Base-by-base conservation (phyloP, 2,888 invertebrate genomes). In the Phortica magna region DNA sequence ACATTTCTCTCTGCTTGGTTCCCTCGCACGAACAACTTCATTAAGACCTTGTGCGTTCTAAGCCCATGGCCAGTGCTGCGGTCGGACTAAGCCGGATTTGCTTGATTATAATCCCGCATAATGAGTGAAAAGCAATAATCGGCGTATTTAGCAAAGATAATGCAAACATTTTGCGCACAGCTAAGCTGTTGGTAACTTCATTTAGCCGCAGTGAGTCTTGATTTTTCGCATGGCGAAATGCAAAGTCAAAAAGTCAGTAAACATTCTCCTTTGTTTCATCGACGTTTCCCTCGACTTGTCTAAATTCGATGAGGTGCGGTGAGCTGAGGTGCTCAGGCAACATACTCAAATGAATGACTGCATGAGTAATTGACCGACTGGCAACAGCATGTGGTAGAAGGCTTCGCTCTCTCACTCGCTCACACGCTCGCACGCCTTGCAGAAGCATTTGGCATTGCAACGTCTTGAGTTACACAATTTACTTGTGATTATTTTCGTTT, bases 241-340 rank as follows among this genome's bases (percentile, higher is more conserved):
- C 65, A 31, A 41, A 67, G 67, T 67, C 67, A 67, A 67, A 17
- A 67, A 67, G 67, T 67, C 67, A 67, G 17, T 42, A 67, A 42
- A 41, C 67, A 67, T 12, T 9, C 2, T 9, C 48, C 48, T 48
- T 48, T 48, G 48, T 48, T 48, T 14, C 5, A n/a, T n/a, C n/a
- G n/a, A n/a, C n/a, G n/a, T n/a, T n/a, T n/a, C n/a, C n/a, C n/a
- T n/a, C n/a, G n/a, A n/a, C n/a, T n/a, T n/a, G n/a, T n/a, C n/a
- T n/a, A n/a, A n/a, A n/a, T n/a, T n/a, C n/a, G n/a, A n/a, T n/a
- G n/a, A n/a, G n/a, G n/a, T n/a, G n/a, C n/a, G n/a, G n/a, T n/a
- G n/a, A n/a, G n/a, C n/a, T n/a, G n/a, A n/a, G n/a, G n/a, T n/a
- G n/a, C n/a, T n/a, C n/a, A n/a, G n/a, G n/a, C n/a, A n/a, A n/a